These are phyloP conservation scores for Agrenia bidenticulata DNA, from an alignment of 2,888 invertebrate genomes.

Conservation along the genomic window DNA sequence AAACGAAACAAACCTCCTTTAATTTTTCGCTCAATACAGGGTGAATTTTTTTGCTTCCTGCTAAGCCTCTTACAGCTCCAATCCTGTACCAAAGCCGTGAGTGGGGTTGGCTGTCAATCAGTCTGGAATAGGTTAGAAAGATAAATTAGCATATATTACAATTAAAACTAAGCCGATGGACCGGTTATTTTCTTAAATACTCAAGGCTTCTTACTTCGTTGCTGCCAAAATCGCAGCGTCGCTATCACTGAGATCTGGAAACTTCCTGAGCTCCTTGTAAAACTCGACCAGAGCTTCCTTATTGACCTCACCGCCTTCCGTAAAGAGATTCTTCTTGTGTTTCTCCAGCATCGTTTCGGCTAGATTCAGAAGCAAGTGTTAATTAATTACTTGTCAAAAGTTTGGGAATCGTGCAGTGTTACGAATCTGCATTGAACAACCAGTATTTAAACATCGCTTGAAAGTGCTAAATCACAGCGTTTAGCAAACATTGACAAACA, in stretches of 20 bases:
- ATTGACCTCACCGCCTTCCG: conserved; percentile 57
- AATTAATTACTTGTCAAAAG: neutral
- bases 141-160: neutral
- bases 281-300: conserved; percentile 58
- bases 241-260: conserved; percentile 60
- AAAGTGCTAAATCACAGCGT: too few relatives aligned
- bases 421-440: too few relatives aligned
- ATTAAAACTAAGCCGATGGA: neutral
- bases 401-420: too few relatives aligned
- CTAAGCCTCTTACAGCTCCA: conserved; percentile 57
- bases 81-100: conserved; percentile 64
- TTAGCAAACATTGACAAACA: too few relatives aligned
- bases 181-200: conserved; percentile 24
- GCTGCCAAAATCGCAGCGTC: conserved; percentile 62
- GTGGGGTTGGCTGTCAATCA: conserved; percentile 60
- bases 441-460: too few relatives aligned
- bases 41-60: conserved; percentile 59
- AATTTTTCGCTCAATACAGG: conserved; percentile 59
- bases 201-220: conserved; percentile 58
- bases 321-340: conserved; percentile 53
- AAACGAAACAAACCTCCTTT: conserved; percentile 58
- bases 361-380: too few relatives aligned
- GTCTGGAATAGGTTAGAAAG: conserved; percentile 47
- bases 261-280: conserved; percentile 59
- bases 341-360: conserved; percentile 55